Base-by-base conservation (phyloP, 2,797 vertebrate species). In the Hemibagrus guttatus region DNA sequence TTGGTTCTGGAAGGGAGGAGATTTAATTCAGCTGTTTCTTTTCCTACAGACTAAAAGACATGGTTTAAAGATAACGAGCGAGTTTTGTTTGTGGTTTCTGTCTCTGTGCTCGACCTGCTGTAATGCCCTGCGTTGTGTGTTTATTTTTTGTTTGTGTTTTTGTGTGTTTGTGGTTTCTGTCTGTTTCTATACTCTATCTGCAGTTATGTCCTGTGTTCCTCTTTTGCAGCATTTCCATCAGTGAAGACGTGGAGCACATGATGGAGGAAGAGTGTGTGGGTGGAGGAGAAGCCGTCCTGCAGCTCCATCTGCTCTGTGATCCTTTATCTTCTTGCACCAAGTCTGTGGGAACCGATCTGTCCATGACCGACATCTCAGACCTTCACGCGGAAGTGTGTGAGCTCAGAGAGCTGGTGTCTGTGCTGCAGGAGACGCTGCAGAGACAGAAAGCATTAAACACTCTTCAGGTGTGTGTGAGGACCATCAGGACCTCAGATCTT, bases 301-400 rank as follows among this genome's bases (percentile, higher is more conserved):
- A 86, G 76, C 78, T 81, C 26, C 66, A 72, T 11, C 84, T 78
- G 52, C 58, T 66, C 16, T 78, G 75, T 56, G 74, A 68, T 52
- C 1, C 31, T 58, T 46, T 61, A n/a, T 26, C 75, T 6, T 80
- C 19, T 58, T 86, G 85, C 64, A 72, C 81, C 4, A 64, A 49
- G 74, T 61, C 81, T 5, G 85, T 88, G n/a, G 58, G 79, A 76
- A 88, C 88, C 1, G 85, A 88, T 59, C 85, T 87, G 69, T 85
- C 88, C 56, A 89, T 89, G 88, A n/a, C 63, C 28, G 79, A 89
- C 56, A 89, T 89, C 71, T 56, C 71, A 3, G 16, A 76, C 66
- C 79, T 89, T 26, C 42, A 74, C 3, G 26, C 49, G 23, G 76
- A 82, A 81, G 78, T 86, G 79, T 72, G 85, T 81, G 23, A 46